phyloP scores from a whole-genome alignment of 1,140 invertebrate genomes.

The Panagrolaimus sp. region DNA sequence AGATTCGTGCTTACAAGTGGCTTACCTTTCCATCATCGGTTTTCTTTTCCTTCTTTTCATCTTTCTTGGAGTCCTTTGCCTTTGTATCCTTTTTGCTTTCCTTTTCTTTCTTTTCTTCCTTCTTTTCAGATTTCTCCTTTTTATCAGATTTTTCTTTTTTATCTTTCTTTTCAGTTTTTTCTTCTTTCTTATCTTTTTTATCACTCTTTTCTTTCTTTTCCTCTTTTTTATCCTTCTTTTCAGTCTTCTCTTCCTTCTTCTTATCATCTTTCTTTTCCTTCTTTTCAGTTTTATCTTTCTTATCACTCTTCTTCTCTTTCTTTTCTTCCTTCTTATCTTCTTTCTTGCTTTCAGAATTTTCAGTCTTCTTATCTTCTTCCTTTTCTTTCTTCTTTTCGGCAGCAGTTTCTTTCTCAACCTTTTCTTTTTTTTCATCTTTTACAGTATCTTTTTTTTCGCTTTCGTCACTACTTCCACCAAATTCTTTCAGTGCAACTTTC shows the following conservation, averaged over 20 bases:
- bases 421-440: constrained; percentile 23
- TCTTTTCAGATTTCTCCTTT: constrained; percentile 21
- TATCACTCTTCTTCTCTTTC: constrained; percentile 32
- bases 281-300: constrained; percentile 25
- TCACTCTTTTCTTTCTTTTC: constrained; percentile 13
- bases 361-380: constrained; percentile 42
- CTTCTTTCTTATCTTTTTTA: constrained; percentile 22
- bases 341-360: constrained; percentile 27
- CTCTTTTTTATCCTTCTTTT: constrained; percentile 25
- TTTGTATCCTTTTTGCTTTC: constrained; percentile 20
- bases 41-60: constrained; percentile 1
- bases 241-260: not conserved
- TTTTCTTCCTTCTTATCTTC: constrained; percentile 28
- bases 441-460: constrained; percentile 15
- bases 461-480: constrained; percentile 20
- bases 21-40: not conserved
- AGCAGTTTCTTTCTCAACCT: constrained; percentile 17
- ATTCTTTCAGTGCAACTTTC: constrained; percentile 45
- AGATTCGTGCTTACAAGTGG: not conserved
- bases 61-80: constrained; percentile 26
- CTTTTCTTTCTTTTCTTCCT: constrained; percentile 23
- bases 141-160: constrained; percentile 14
- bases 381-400: constrained; percentile 22
- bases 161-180: constrained; percentile 6
- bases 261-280: constrained; percentile 3